Percentiles rank a stretch among this genome's conserved stretches.
Evolutionary conservation across 1,140 invertebrate genomes (phyloP).

Genomic region (Tetraneura akinire): DNA sequence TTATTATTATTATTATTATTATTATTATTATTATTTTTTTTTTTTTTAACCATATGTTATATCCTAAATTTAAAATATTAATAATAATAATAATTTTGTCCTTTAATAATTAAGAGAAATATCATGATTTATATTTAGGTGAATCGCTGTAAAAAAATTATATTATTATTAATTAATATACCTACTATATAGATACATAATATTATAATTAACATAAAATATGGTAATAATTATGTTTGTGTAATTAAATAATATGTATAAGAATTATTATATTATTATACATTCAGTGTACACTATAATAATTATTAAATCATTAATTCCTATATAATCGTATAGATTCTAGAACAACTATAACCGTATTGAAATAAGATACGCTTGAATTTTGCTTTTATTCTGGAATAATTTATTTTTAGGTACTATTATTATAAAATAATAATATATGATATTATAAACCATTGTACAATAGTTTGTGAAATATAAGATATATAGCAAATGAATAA

Average conservation of each 20-base stretch:
- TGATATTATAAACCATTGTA: neutral
- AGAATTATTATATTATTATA: no score
- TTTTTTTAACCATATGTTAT: no score
- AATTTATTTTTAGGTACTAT: neutral
- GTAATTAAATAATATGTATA: no score
- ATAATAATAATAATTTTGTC: neutral
- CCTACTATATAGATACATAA: no score
- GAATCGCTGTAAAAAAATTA: no score
- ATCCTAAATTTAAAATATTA: no score
- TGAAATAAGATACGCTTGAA: neutral
- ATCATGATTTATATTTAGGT: no score
- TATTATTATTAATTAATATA: no score
- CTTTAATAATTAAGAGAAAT: neutral
- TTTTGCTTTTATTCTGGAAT: neutral
- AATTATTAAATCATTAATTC: neutral
- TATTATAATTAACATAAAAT: no score
- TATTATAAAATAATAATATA: no score
- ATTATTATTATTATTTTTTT: neutral
- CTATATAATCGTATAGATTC: neutral
- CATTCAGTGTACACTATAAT: neutral
- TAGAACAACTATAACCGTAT: neutral
- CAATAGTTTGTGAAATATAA: neutral
- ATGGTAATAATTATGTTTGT: no score
- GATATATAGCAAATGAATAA: neutral
- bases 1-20: conserved; percentile 29